These are phyloP conservation scores for Esox masquinongy DNA, from an alignment of 2,797 vertebrate species.

Conservation along the genomic window DNA sequence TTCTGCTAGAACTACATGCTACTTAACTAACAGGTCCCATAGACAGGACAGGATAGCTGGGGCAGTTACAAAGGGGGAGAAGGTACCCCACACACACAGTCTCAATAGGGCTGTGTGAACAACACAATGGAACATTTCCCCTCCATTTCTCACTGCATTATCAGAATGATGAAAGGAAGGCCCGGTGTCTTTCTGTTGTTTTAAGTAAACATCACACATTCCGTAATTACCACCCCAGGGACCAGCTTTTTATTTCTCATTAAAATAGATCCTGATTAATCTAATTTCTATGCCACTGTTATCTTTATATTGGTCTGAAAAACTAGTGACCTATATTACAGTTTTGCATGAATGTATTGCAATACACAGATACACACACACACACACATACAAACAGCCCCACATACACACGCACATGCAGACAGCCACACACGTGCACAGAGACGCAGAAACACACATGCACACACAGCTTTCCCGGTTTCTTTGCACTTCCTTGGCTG, in stretches of 20 bases:
- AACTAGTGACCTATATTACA: conserved; percentile 64
- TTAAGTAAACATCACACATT: conserved; percentile 73
- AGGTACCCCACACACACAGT: conserved; percentile 4
- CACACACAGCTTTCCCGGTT: background rate
- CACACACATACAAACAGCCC: background rate
- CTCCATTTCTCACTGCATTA: conserved; percentile 30
- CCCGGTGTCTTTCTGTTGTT: conserved; percentile 45
- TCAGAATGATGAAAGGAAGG: conserved; percentile 62
- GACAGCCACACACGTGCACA: no score
- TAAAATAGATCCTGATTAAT: conserved; percentile 68
- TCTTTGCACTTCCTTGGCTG: background rate
- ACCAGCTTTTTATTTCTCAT: conserved; percentile 56
- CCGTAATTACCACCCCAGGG: conserved; percentile 74
- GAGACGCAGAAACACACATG: background rate
- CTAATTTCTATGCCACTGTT: conserved; percentile 9
- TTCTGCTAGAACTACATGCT: conserved; percentile 15
- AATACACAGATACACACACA: background rate
- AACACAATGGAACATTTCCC: conserved; percentile 37
- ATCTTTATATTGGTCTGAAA: conserved; percentile 56
- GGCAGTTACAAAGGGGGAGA: conserved; percentile 25
- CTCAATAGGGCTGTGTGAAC: conserved; percentile 22
- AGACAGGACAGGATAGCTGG: conserved; percentile 47
- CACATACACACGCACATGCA: background rate
- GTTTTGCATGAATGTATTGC: conserved; percentile 38
- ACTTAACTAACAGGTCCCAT: conserved; percentile 56